These are phyloP conservation scores for Saccopteryx bilineata DNA, from an alignment of 2,113 vertebrate species.

Conservation along the genomic window DNA sequence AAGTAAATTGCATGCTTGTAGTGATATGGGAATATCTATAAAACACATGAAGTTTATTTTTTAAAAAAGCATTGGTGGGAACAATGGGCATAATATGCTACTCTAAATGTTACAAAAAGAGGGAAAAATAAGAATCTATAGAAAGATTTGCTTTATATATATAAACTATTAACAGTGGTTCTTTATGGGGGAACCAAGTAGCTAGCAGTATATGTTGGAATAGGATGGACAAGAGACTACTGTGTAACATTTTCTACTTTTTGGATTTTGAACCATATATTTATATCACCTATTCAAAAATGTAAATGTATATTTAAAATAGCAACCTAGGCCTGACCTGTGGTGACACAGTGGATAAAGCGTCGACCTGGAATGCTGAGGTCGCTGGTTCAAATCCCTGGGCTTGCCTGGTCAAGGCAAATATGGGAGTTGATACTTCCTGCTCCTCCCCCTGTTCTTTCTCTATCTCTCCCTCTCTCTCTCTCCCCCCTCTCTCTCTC, in stretches of 20 bases:
- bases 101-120: conserved; percentile 8
- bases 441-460: too few species aligned
- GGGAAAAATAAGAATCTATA: neutral
- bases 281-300: neutral
- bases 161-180: neutral
- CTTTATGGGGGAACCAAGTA: neutral
- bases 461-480: too few species aligned
- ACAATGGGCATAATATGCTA: neutral
- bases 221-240: neutral
- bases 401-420: too few species aligned
- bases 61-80: neutral
- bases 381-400: too few species aligned
- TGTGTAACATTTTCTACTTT: neutral
- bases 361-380: too few species aligned
- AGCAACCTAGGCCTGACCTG: neutral
- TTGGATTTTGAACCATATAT: neutral
- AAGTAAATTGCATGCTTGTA: neutral
- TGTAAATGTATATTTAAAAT: conserved; percentile 35
- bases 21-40: neutral
- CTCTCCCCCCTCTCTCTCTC: too few species aligned
- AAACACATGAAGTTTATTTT: conserved; percentile 15
- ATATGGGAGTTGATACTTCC: too few species aligned
- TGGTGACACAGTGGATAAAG: too few species aligned
- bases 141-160: neutral
- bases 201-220: neutral